Conservation (phyloP, 2,797 vertebrate species). For the Muraenolepis orangiensis region DNA sequence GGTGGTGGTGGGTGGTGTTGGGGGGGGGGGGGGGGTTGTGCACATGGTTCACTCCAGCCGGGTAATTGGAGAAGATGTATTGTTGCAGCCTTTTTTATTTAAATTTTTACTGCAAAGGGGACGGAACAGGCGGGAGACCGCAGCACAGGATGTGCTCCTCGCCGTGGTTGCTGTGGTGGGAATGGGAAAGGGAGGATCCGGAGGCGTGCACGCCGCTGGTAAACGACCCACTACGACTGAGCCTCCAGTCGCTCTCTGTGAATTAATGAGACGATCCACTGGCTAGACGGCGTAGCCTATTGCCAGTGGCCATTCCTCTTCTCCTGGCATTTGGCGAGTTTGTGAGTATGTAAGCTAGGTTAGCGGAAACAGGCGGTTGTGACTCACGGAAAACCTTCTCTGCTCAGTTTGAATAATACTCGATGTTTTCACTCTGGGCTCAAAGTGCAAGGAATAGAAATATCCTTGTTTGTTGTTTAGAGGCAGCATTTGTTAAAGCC, state of each 20-base stretch:
- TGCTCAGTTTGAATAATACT: neutral
- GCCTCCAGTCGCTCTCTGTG: neutral
- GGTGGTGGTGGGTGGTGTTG: neutral
- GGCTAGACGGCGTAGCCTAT: neutral
- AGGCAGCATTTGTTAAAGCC: neutral
- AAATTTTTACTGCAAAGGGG: neutral
- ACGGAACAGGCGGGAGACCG: neutral
- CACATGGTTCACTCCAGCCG: constrained; percentile 5
- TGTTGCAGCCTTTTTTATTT: constrained; percentile 13
- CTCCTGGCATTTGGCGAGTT: neutral
- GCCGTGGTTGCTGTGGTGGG: neutral
- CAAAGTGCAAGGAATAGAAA: neutral
- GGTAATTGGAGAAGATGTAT: constrained; percentile 43
- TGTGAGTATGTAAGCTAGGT: neutral
- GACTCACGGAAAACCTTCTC: neutral
- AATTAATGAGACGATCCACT: neutral
- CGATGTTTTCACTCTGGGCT: neutral
- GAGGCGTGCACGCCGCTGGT: neutral
- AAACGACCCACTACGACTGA: neutral
- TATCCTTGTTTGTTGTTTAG: neutral
- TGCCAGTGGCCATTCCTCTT: neutral
- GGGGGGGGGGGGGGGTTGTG: constrained; percentile 7
- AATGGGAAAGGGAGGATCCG: neutral
- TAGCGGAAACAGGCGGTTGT: neutral
- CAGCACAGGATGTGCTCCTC: neutral